Evolutionary conservation across 2,797 vertebrate genomes (phyloP).

Genomic region (Clangula hyemalis): DNA sequence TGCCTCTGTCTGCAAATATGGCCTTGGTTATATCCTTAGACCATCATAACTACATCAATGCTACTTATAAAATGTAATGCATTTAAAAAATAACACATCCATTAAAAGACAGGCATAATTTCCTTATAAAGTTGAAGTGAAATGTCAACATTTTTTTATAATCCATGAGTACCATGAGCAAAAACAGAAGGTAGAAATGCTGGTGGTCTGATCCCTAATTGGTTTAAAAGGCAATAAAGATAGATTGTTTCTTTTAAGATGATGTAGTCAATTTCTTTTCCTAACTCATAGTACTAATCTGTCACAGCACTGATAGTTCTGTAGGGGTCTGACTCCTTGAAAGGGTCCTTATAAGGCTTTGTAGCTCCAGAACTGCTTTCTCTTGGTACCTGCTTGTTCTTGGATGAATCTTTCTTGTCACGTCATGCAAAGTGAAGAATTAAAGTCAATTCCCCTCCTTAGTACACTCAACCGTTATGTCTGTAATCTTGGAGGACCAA

Average conservation of each 20-base stretch:
- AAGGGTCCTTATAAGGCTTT: conserved; percentile 4
- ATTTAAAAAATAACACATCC: not conserved
- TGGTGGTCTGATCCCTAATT: conserved; percentile 26
- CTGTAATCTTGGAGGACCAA: not conserved
- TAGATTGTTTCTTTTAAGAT: conserved; percentile 20
- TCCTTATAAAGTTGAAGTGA: not conserved
- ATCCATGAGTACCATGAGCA: not conserved
- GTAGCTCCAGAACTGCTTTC: not conserved
- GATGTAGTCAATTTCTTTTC: not conserved
- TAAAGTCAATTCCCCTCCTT: not conserved
- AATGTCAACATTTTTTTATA: conserved; percentile 38
- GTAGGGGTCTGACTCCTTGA: not conserved
- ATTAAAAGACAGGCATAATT: not conserved
- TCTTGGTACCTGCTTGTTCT: not conserved
- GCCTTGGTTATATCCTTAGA: not conserved
- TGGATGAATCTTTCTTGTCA: not conserved
- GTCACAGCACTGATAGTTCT: not conserved
- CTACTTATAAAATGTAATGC: not conserved
- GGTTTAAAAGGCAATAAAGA: conserved; percentile 34
- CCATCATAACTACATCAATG: not conserved
- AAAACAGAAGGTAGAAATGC: conserved; percentile 30
- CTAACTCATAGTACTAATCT: not conserved
- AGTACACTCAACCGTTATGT: not conserved
- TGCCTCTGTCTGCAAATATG: not conserved
- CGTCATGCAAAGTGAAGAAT: not conserved